Base-by-base conservation (phyloP, 2,797 vertebrate species). In the Coilia nasus region DNA sequence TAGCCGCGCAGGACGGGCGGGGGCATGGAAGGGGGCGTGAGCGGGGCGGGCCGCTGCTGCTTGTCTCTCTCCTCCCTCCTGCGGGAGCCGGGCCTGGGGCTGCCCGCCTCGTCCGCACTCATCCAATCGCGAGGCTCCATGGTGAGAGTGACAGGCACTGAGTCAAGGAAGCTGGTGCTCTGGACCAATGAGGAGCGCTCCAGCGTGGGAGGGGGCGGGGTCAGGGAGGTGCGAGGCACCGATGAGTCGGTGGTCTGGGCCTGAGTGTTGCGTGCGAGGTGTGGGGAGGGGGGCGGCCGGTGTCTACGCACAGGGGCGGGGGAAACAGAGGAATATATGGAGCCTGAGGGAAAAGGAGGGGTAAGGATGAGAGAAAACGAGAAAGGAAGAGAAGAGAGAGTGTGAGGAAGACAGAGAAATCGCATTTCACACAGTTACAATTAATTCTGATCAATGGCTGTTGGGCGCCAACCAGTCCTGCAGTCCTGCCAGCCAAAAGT, bases 91-190 rank as follows among this genome's bases (percentile, higher is more conserved):
- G 41, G 90, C 83, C 21, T 23, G 4, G 93, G 87, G n/a, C 88
- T 91, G 35, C 90, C 89, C 0, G 92, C 93, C 67, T 95, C 94
- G 86, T 95, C 93, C 15, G 92, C 90, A 19, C 94, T 93, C 88
- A 93, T 89, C 88, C 95, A 89, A 83, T 96, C 95, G 0, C 93
- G 92, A 0, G 96, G 95, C 90, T 96, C 96, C 15, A 96, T 87
- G 0, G 94, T 96, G 75, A 96, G 81, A 1, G 94, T 95, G 80
- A 96, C 95, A 0, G 96, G 96, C 82, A 96, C 94, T 0, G 95
- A 95, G 87, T 96, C 96, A 86, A 96, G 92, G 90, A 96, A 96
- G 90, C 95, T 96, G 90, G 96, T 96, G 90, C 95, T 96, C 92
- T 96, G 95, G 82, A 96, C 94, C 85, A 96, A 91, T 82, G 92